A percentile compares a stretch with the other conserved stretches of the same genome.
phyloP scores from a whole-genome alignment of 53 echinoderm and acorn worm genomes.

The Stichopus horrens region DNA sequence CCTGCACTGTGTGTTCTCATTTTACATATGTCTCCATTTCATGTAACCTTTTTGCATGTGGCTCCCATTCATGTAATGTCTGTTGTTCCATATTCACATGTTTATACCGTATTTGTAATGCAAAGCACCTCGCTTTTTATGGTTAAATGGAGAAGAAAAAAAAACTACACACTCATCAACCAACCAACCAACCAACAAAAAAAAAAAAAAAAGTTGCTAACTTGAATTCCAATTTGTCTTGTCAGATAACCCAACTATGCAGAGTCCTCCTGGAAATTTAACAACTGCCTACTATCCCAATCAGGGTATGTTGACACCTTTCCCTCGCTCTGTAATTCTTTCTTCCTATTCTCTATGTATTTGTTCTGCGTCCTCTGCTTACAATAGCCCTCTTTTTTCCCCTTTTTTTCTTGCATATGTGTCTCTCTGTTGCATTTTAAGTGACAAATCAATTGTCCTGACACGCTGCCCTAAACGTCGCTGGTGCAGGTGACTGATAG shows the following conservation, averaged over 20 bases:
- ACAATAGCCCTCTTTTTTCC: not conserved
- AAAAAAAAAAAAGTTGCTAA: slow-evolving; percentile 17
- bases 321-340: not conserved
- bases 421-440: not conserved
- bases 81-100: not conserved
- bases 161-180: too few species aligned
- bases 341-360: not conserved
- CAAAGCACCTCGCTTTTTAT: slow-evolving; percentile 9
- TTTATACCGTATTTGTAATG: slow-evolving; percentile 11
- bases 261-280: slow-evolving; percentile 38
- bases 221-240: slow-evolving; percentile 40
- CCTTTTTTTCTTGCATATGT: not conserved
- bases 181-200: not conserved
- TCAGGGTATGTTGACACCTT: slow-evolving; percentile 38
- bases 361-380: slow-evolving; percentile 1
- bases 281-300: slow-evolving; percentile 31
- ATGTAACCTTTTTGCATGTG: not conserved
- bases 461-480: too few species aligned
- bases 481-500: too few species aligned
- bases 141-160: not conserved
- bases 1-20: too few species aligned
- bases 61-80: not conserved
- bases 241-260: slow-evolving; percentile 47
- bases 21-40: not conserved
- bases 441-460: too few species aligned